phyloP scores from a whole-genome alignment of 2,888 invertebrate genomes.

The Agapetus fuscipes region DNA sequence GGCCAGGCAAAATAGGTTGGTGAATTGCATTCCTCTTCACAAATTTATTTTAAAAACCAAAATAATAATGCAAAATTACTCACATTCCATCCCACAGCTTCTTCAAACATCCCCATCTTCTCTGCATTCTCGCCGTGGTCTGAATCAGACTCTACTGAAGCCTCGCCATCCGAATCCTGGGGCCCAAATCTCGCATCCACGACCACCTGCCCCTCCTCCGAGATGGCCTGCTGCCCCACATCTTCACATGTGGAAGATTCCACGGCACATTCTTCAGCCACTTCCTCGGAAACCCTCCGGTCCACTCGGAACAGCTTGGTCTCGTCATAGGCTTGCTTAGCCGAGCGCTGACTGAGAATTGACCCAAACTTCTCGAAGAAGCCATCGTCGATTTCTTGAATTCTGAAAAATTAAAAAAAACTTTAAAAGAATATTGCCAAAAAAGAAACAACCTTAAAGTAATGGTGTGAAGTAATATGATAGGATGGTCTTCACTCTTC shows the following conservation, averaged over 20 bases:
- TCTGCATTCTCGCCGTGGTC: conserved; percentile 57
- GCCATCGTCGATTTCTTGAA: conserved; percentile 73
- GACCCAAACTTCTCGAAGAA: conserved; percentile 79
- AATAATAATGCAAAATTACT: too few species aligned
- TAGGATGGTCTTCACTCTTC: neutral
- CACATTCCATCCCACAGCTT: conserved; percentile 66
- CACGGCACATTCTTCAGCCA: conserved; percentile 28
- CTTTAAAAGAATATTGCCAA: conserved; percentile 3
- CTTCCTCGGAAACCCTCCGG: conserved; percentile 6
- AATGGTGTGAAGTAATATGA: neutral
- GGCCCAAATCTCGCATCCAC: conserved; percentile 26
- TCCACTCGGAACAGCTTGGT: conserved; percentile 34
- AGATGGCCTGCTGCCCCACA: conserved; percentile 31
- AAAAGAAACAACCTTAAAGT: too few species aligned
- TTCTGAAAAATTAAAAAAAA: conserved; percentile 42
- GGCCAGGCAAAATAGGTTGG: too few species aligned
- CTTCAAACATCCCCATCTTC: conserved; percentile 50
- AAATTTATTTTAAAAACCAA: too few species aligned
- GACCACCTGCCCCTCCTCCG: conserved; percentile 25
- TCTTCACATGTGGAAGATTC: too few species aligned
- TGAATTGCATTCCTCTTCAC: too few species aligned
- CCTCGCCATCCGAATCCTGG: conserved; percentile 43
- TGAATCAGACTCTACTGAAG: conserved; percentile 53
- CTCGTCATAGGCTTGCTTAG: conserved; percentile 47
- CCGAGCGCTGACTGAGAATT: conserved; percentile 54